These are phyloP conservation scores for Cnemophilus loriae DNA, from an alignment of 2,113 vertebrate genomes.

Conservation along the genomic window DNA sequence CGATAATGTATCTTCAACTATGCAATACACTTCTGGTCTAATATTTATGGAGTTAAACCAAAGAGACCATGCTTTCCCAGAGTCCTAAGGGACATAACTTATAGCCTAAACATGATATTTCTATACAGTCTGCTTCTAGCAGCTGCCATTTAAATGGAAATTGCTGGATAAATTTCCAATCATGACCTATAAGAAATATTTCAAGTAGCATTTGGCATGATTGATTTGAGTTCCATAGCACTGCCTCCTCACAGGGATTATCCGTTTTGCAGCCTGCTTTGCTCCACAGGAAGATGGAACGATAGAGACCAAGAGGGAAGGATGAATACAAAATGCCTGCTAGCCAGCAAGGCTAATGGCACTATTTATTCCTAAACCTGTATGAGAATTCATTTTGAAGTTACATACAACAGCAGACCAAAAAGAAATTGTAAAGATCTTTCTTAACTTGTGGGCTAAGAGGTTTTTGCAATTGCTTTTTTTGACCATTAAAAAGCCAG, in stretches of 20 bases:
- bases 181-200: slow-evolving; percentile 53
- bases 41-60: slow-evolving; percentile 33
- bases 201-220: slow-evolving; percentile 33
- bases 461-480: background rate
- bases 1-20: slow-evolving; percentile 28
- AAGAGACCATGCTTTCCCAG: background rate
- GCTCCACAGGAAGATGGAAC: slow-evolving; percentile 18
- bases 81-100: background rate
- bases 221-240: slow-evolving; percentile 37
- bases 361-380: background rate
- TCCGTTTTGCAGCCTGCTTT: slow-evolving; percentile 26
- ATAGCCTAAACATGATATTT: slow-evolving; percentile 14
- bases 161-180: slow-evolving; percentile 61
- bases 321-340: background rate
- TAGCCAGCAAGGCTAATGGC: background rate
- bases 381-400: background rate
- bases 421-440: background rate
- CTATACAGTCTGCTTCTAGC: slow-evolving; percentile 20
- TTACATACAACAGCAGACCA: background rate
- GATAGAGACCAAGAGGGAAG: background rate
- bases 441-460: background rate
- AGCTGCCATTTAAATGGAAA: slow-evolving; percentile 66
- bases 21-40: slow-evolving; percentile 49
- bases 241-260: slow-evolving; percentile 12
- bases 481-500: background rate